Base-by-base conservation (phyloP, 35 echinoderm and acorn worm genomes). In the Apostichopus californicus region DNA sequence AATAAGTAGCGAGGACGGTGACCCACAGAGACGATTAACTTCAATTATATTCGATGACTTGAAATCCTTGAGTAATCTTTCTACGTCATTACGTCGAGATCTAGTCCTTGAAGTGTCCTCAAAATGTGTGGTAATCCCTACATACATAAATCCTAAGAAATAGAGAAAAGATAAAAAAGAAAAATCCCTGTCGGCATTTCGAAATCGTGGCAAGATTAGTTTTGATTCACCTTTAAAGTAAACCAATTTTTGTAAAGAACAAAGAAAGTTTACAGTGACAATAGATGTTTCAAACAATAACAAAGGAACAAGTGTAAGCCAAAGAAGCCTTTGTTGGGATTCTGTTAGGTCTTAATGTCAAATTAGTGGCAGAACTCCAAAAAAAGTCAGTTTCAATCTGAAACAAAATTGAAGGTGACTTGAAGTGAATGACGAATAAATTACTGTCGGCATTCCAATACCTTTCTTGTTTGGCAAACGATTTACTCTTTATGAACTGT, bases 1-100 rank as follows among this genome's bases (percentile, higher is more conserved):
- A 55, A 83, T 83, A 83, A 56, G 46, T 83, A 83, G 17, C 11
- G 64, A 68, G 64, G 64, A 68, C 64, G 18, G 64, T 68, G 64
- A 68, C 64, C 64, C 64, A 68, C 18, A 18, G 64, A 68, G 18
- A 18, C 64, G 11, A 68, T 68, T 68, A 68, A 9, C 64, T 68
- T 68, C 18, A 68, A 68, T 68, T 68, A 18, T 68, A 68, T 68
- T 68, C 64, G 18, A 68, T 68, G 64, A 68, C 64, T 68, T 68
- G 18, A 18, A 68, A 68, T 18, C 64, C 4, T 18, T 68, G 9
- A 68, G 64, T 68, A 68, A 68, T 68, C 64, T 68, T 10, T 68
- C 64, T 68, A 18, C 34, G 64, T 68, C 18, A 68, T 68, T 68
- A 68, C 18, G 12, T 68, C 11, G 64, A 10, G 64, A 14, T 46